Evolutionary conservation across 2,797 vertebrate species (phyloP).

Genomic region (Parauchenoglanis ngamensis): DNA sequence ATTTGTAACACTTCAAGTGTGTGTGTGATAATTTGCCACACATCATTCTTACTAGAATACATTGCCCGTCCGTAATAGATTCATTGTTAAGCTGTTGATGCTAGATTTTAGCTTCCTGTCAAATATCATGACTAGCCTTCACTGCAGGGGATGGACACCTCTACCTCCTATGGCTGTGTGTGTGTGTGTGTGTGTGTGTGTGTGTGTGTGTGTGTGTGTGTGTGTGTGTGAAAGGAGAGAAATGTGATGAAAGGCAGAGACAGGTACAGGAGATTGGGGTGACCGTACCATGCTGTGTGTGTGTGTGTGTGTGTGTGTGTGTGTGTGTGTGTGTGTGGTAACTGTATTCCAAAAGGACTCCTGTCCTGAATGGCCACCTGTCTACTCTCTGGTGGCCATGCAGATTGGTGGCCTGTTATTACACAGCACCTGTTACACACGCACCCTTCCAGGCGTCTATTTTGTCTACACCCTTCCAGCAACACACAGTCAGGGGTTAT

Average conservation of each 20-base stretch:
- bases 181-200: constrained; percentile 7
- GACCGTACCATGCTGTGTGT: neutral
- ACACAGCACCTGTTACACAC: constrained; percentile 55
- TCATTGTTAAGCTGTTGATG: neutral
- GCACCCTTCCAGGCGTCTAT: neutral
- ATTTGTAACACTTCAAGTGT: neutral
- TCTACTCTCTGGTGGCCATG: constrained; percentile 34
- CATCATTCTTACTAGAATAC: neutral
- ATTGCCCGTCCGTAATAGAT: neutral
- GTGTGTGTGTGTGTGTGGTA: constrained; percentile 10
- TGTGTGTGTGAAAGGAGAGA: neutral
- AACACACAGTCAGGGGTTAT: neutral
- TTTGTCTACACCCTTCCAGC: neutral
- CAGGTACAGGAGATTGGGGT: constrained; percentile 2
- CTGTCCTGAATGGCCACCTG: constrained; percentile 51
- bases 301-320: constrained; percentile 22
- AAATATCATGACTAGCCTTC: neutral
- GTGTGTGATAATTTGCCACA: neutral
- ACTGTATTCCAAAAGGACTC: constrained; percentile 41
- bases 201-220: neutral
- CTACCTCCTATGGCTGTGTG: neutral
- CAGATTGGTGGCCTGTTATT: constrained; percentile 28
- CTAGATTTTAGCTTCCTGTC: neutral
- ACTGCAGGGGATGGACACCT: neutral
- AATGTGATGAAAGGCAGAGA: constrained; percentile 6